phyloP scores from a whole-genome alignment of 2,797 vertebrate species.

The Pipistrellus kuhlii region DNA sequence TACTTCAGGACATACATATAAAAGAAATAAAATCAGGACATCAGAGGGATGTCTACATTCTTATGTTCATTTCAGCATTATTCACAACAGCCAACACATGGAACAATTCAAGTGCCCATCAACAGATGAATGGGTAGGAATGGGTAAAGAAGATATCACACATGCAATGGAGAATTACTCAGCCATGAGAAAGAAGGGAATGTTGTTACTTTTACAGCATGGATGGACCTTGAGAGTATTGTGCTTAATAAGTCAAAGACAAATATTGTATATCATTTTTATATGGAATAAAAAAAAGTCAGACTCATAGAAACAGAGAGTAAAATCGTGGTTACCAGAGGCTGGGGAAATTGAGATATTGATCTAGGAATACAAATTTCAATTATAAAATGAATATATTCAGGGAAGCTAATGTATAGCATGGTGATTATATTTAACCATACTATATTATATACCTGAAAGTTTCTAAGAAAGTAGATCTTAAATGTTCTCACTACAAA shows the following conservation, averaged over 20 bases:
- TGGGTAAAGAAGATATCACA: not conserved
- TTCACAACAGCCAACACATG: not conserved
- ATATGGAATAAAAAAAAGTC: not conserved
- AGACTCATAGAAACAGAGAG: not conserved
- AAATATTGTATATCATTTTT: not conserved
- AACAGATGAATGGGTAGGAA: not conserved
- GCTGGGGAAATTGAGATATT: not conserved
- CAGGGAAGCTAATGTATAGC: not conserved
- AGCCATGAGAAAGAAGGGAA: not conserved
- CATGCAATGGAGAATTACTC: not conserved
- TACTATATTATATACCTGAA: not conserved
- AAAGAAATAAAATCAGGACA: not conserved
- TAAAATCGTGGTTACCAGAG: not conserved
- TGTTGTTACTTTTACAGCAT: not conserved
- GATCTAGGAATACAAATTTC: not conserved
- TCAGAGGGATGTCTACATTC: not conserved
- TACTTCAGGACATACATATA: not conserved
- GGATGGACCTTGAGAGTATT: not conserved
- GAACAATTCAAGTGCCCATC: not conserved
- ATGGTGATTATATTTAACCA: not conserved
- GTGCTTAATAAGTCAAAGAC: not conserved
- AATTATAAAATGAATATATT: not conserved
- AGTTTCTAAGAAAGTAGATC: not conserved
- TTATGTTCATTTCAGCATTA: not conserved
- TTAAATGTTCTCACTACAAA: not conserved